Evolutionary conservation across 2,113 vertebrate genomes (phyloP).

Genomic region (Benthochromis sp.): DNA sequence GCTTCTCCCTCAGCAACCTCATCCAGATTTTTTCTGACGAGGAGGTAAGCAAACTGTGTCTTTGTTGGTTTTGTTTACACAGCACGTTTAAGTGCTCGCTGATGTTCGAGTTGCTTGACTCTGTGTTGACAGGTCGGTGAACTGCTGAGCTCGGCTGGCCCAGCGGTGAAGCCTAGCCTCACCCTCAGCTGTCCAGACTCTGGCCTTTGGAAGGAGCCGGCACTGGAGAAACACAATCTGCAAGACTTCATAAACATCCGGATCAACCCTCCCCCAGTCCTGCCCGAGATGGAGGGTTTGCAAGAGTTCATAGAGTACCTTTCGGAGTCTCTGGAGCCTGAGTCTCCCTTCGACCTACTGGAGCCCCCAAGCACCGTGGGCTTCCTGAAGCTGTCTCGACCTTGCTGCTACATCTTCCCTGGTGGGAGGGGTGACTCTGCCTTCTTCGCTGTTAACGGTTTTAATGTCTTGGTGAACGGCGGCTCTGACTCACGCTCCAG

Average conservation of each 20-base stretch:
- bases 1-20: conserved; percentile 79
- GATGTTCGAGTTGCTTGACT: not conserved
- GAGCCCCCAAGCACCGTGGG: conserved; percentile 84
- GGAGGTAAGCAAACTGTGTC: conserved; percentile 70
- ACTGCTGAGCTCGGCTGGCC: conserved; percentile 63
- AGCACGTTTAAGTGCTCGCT: not conserved
- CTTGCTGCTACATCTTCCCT: conserved; percentile 96
- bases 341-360: conserved; percentile 84
- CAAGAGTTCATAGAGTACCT: conserved; percentile 89
- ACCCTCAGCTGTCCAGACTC: conserved; percentile 80
- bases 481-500: conserved; percentile 85
- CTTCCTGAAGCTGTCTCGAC: conserved; percentile 87
- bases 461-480: conserved; percentile 87
- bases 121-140: conserved; percentile 71
- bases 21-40: conserved; percentile 81
- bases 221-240: conserved; percentile 65
- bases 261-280: conserved; percentile 72
- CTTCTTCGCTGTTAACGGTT: conserved; percentile 90
- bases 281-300: conserved; percentile 84
- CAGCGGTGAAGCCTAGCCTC: conserved; percentile 64
- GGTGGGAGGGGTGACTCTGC: conserved; percentile 86
- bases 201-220: conserved; percentile 75
- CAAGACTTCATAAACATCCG: conserved; percentile 74
- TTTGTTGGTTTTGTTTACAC: not conserved
- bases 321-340: conserved; percentile 82